Evolutionary conservation across 2,113 vertebrate species (phyloP), one percentile per base, ranked within the genome.

Genomic region (Boleophthalmus pectinirostris): DNA sequence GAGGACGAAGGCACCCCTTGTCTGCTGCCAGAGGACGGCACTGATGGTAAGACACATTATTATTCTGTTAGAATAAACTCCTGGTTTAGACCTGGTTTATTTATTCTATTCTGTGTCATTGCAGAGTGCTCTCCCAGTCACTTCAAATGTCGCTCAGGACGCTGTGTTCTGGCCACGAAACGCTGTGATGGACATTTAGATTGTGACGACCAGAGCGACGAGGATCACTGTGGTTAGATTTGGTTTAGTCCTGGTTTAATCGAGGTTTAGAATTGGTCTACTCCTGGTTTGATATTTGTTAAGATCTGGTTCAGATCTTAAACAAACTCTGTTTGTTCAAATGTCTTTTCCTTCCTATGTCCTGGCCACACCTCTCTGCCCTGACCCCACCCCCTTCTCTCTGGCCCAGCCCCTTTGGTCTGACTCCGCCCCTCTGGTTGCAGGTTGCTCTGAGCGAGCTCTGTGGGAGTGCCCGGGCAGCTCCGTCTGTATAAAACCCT

Each of bases 101-200:
- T 38, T 49, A 49, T 49, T 49, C 7, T 9, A 12, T 56, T 23
- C 11, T 68, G 64, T 76, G 35, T 57, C 70, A 60, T 56, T 64
- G 82, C 89, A 99, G 97, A 98, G 72, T 99, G 97, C 67, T 98
- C 97, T 3, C 97, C 97, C 3, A 98, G 95, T 33, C 97, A 99
- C 89, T 99, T 98, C 90, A 96, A 96, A 86, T 99, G 98, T 60
- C 91, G 77, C 2, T 98, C 98, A 0, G 97, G 97, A 2, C 92
- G 96, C 29, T 99, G 98, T 33, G 94, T 99, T 29, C 91, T 98
- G 81, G 92, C 94, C 0, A 94, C 94, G 82, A 96, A 96, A 70
- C 95, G 95, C 68, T 99, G 98, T 25, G 96, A 99, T 8, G 96
- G 96, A 21, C 94, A 97, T 74, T 91, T 94, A 64, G 98, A 99